A percentile compares a stretch with the other conserved stretches of the same genome.
These are phyloP conservation scores for Poecilia latipinna DNA, from an alignment of 2,113 vertebrate genomes.

Conservation along the genomic window DNA sequence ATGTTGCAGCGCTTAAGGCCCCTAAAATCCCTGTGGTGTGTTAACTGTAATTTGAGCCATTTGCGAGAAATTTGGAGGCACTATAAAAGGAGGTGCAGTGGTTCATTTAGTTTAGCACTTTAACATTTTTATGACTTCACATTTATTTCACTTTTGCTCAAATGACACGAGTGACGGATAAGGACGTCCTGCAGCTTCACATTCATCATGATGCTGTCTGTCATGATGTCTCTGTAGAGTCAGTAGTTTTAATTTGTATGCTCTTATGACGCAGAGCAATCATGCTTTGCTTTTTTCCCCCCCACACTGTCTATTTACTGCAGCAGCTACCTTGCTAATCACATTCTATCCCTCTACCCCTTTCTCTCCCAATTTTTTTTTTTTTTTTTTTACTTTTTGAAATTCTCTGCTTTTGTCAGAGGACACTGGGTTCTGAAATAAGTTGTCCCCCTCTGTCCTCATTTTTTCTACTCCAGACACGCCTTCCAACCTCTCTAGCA, in stretches of 20 bases:
- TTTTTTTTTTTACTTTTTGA: background rate
- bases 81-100: constrained; percentile 55
- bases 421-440: constrained; percentile 5
- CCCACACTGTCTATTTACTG: constrained; percentile 56
- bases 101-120: constrained; percentile 60
- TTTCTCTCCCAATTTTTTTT: background rate
- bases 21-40: constrained; percentile 29
- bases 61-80: constrained; percentile 39
- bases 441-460: background rate
- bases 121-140: constrained; percentile 57
- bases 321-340: constrained; percentile 45
- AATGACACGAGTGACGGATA: constrained; percentile 28
- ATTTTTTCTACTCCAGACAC: background rate
- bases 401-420: background rate
- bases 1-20: constrained; percentile 46
- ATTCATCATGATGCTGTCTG: background rate
- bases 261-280: constrained; percentile 29
- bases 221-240: constrained; percentile 19
- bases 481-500: background rate
- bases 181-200: constrained; percentile 33
- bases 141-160: constrained; percentile 46
- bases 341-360: constrained; percentile 45
- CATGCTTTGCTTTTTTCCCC: constrained; percentile 56
- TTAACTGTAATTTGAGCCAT: constrained; percentile 59
- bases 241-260: constrained; percentile 55